Conservation (phyloP, 2,113 vertebrate species). For the Lophochroa leadbeateri region DNA sequence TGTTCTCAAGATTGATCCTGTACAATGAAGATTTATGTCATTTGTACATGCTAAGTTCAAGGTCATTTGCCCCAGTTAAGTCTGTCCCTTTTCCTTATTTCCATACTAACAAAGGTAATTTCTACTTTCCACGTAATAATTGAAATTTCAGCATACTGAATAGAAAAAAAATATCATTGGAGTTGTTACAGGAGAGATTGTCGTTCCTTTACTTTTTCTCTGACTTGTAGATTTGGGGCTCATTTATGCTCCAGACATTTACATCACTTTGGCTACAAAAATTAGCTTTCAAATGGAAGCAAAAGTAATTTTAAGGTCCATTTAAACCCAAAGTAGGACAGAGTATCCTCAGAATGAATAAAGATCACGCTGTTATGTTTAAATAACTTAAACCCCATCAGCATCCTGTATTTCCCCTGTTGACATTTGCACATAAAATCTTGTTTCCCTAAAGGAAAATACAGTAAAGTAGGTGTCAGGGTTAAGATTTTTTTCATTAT, state of each 20-base stretch:
- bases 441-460: background rate
- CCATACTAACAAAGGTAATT: background rate
- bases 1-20: background rate
- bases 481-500: background rate
- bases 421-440: background rate
- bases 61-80: slow-evolving; percentile 1
- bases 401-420: background rate
- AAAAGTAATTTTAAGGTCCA: slow-evolving; percentile 43
- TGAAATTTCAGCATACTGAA: background rate
- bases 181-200: background rate
- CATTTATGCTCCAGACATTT: background rate
- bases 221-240: background rate
- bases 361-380: background rate
- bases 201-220: background rate
- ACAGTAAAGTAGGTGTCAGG: background rate
- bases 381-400: background rate
- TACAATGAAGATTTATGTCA: slow-evolving; percentile 13
- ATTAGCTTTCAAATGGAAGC: background rate
- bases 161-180: background rate
- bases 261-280: background rate
- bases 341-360: background rate
- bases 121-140: background rate
- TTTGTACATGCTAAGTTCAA: background rate
- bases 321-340: slow-evolving; percentile 24
- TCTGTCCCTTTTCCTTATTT: background rate